Percentiles rank a stretch among this genome's conserved stretches.
phyloP scores from a whole-genome alignment of 2,888 invertebrate genomes.

The Amphimallon solstitiale region DNA sequence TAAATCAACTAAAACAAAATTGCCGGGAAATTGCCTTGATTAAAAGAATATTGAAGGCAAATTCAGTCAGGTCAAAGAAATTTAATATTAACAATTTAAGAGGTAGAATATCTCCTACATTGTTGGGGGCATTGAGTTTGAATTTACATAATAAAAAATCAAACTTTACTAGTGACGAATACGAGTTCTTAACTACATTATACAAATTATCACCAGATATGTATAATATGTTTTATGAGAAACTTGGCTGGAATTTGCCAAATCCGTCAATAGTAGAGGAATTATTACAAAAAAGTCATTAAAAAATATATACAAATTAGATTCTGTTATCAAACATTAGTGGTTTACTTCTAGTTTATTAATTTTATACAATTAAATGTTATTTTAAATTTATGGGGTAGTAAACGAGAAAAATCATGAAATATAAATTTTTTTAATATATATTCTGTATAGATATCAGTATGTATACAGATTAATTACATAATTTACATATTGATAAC shows the following conservation, averaged over 20 bases:
- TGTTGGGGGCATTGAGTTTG: constrained; percentile 54
- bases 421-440: too few relatives aligned
- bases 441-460: too few relatives aligned
- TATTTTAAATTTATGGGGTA: too few relatives aligned
- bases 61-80: constrained; percentile 41
- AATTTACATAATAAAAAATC: constrained; percentile 52
- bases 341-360: too few relatives aligned
- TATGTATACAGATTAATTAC: too few relatives aligned
- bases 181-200: constrained; percentile 55
- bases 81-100: constrained; percentile 51
- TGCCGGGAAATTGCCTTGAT: constrained; percentile 57
- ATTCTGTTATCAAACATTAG: too few relatives aligned
- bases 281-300: constrained; percentile 5
- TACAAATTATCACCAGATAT: constrained; percentile 56
- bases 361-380: too few relatives aligned
- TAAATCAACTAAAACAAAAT: constrained; percentile 56
- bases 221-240: constrained; percentile 55
- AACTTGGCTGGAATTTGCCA: constrained; percentile 59
- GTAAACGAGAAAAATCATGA: too few relatives aligned
- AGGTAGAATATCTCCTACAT: constrained; percentile 53
- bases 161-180: constrained; percentile 54
- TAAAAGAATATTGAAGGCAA: constrained; percentile 52
- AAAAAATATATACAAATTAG: not conserved
- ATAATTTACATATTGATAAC: too few relatives aligned
- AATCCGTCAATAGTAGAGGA: constrained; percentile 41